Percentiles rank a stretch among this genome's conserved stretches.
These are phyloP conservation scores for Mastomys coucha DNA, from an alignment of 2,113 vertebrate genomes.

Conservation along the genomic window DNA sequence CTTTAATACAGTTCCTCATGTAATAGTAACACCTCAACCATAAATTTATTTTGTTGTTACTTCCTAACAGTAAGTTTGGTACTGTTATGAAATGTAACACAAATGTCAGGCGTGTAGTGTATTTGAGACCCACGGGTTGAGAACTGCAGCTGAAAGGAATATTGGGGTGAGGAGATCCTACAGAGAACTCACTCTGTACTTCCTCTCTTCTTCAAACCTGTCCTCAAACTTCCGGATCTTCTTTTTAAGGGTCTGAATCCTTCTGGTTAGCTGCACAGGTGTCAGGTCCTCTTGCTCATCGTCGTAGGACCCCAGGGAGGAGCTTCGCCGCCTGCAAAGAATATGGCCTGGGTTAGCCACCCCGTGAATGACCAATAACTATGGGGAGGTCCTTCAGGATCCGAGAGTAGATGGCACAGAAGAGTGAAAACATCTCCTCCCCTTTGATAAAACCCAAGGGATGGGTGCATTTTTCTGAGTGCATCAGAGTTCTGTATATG, in stretches of 20 bases:
- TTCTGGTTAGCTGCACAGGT: conserved; percentile 94
- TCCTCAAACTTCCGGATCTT: conserved; percentile 98
- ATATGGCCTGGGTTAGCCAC: background rate
- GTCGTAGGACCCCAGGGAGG: conserved; percentile 95
- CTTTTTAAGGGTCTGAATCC: conserved; percentile 96
- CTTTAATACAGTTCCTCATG: background rate
- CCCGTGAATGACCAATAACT: background rate
- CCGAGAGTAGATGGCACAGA: rapidly evolving
- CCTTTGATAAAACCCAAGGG: background rate
- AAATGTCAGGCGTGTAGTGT: background rate
- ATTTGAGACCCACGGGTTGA: background rate
- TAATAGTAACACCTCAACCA: background rate
- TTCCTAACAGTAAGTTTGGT: background rate
- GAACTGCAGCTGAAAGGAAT: rapidly evolving
- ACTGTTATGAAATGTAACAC: background rate
- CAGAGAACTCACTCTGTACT: conserved; percentile 92
- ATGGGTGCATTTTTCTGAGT: background rate
- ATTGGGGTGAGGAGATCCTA: rapidly evolving
- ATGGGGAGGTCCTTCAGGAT: background rate
- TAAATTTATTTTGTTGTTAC: background rate
- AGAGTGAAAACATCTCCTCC: rapidly evolving
- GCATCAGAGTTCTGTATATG: background rate
- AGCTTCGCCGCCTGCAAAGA: conserved; percentile 91
- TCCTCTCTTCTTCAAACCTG: conserved; percentile 96
- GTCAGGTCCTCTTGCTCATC: conserved; percentile 95